Percentiles rank a stretch among this genome's conserved stretches.
phyloP scores from a whole-genome alignment of 2,113 vertebrate genomes.

The Dermatemys mawii region DNA sequence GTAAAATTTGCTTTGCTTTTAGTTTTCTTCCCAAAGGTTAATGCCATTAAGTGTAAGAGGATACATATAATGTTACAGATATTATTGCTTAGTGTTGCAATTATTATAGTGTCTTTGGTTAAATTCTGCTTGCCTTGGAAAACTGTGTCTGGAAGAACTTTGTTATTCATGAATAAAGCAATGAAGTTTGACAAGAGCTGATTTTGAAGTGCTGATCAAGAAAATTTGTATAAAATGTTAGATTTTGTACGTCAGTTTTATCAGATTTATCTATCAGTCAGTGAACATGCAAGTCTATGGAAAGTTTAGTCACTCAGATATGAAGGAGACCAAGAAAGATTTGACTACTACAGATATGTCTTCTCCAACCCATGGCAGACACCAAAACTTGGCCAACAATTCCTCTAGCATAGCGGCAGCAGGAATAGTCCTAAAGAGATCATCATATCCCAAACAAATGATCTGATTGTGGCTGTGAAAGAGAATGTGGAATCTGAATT shows the following conservation, averaged over 20 bases:
- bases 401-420: not conserved
- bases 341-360: rapidly evolving
- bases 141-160: not conserved
- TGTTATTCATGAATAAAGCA: not conserved
- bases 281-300: not conserved
- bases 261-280: not conserved
- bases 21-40: conserved; percentile 64
- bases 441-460: not conserved
- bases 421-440: not conserved
- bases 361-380: not conserved
- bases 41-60: conserved; percentile 39
- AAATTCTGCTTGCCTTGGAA: not conserved
- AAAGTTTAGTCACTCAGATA: not conserved
- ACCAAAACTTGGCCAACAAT: not conserved
- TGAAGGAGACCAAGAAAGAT: not conserved
- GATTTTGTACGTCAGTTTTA: not conserved
- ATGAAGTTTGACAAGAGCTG: conserved; percentile 22
- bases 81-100: conserved; percentile 6
- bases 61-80: conserved; percentile 10
- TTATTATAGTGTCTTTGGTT: conserved; percentile 21
- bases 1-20: conserved; percentile 62
- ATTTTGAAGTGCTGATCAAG: not conserved
- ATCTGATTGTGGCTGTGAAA: not conserved
- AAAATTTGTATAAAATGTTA: not conserved
- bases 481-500: not conserved